Conservation (phyloP, 2,888 invertebrate genomes). For the Tetanocera ferruginea region DNA sequence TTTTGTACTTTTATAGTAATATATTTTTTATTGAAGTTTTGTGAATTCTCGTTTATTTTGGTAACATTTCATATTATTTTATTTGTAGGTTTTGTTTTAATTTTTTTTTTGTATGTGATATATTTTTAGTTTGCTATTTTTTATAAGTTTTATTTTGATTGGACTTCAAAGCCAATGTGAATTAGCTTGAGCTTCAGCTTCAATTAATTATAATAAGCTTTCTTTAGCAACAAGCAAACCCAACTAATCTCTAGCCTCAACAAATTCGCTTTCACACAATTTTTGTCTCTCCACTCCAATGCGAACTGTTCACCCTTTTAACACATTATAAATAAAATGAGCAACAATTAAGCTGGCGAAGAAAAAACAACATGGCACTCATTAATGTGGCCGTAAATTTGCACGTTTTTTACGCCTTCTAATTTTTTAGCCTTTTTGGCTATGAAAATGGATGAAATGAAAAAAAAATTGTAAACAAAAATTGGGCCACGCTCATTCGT, state of each 20-base stretch:
- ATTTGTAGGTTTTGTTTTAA: too few relatives aligned
- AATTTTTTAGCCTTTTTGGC: background rate
- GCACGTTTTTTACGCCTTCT: background rate
- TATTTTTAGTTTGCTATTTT: too few relatives aligned
- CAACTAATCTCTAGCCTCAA: too few relatives aligned
- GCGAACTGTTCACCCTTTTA: background rate
- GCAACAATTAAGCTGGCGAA: constrained; percentile 15
- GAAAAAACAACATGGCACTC: constrained; percentile 3
- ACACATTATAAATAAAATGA: background rate
- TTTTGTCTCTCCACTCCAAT: background rate
- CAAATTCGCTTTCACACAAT: background rate
- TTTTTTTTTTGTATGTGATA: too few relatives aligned
- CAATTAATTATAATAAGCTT: too few relatives aligned
- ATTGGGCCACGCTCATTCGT: background rate
- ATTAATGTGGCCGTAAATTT: constrained; percentile 18
- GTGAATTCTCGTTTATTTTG: too few relatives aligned
- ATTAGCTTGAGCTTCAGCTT: too few relatives aligned
- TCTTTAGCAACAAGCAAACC: background rate
- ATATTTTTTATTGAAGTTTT: too few relatives aligned
- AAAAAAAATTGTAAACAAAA: background rate
- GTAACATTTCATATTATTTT: too few relatives aligned
- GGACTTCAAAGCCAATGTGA: too few relatives aligned
- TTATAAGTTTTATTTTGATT: background rate
- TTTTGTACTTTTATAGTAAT: too few relatives aligned
- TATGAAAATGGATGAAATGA: background rate